Conservation (phyloP, 2,113 vertebrate species). For the Hemicordylus capensis region DNA sequence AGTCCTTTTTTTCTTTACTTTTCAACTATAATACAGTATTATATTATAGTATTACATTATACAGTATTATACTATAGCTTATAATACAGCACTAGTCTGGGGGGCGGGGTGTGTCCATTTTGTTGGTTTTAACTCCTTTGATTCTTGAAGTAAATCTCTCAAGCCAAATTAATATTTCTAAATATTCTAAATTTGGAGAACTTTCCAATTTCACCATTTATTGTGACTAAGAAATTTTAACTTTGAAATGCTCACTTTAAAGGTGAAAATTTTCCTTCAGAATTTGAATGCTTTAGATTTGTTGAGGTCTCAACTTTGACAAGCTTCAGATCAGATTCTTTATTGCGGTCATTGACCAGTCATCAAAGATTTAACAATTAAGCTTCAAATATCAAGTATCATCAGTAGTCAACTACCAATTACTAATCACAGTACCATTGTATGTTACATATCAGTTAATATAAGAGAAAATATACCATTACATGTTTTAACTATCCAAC, state of each 20-base stretch:
- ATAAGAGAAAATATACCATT: no score
- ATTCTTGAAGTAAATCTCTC: background rate
- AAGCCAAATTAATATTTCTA: background rate
- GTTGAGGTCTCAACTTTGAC: background rate
- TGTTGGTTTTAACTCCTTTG: background rate
- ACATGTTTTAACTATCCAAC: background rate
- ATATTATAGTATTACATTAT: no score
- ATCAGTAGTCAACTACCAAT: background rate
- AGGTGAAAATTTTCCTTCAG: background rate
- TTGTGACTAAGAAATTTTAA: background rate
- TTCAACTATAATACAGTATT: slow-evolving; percentile 34
- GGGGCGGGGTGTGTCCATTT: slow-evolving; percentile 14
- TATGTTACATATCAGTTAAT: no score
- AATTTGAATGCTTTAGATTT: background rate
- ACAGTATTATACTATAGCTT: background rate
- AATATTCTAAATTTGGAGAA: background rate
- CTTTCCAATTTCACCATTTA: background rate
- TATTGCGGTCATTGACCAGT: no score
- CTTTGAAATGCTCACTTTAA: background rate
- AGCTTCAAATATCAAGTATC: background rate
- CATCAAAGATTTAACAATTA: no score
- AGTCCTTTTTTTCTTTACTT: slow-evolving; percentile 8
- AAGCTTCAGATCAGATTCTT: no score
- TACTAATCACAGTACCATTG: no score
- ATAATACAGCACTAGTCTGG: background rate